A percentile compares a stretch with the other conserved stretches of the same genome.
These are phyloP conservation scores for Bombyx mandarina DNA, from an alignment of 1,140 invertebrate genomes.

Conservation along the genomic window DNA sequence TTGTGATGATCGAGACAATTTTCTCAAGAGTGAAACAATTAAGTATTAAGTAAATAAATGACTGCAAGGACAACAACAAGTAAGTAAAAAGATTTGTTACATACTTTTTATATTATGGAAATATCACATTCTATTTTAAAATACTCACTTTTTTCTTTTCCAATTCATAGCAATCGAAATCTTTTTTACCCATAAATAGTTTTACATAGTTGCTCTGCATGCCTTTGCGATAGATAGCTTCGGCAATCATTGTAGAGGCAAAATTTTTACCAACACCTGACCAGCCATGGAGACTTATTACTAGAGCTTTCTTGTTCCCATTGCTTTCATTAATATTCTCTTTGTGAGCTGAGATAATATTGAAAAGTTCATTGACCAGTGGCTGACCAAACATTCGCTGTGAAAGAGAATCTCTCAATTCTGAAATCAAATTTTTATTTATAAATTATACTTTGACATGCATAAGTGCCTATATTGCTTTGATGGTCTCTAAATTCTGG, in stretches of 20 bases:
- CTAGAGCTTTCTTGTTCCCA: conserved; percentile 76
- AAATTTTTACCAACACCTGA: conserved; percentile 91
- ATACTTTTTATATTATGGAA: background rate
- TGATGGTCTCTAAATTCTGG: too few species aligned
- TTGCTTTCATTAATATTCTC: conserved; percentile 59
- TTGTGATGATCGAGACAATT: background rate
- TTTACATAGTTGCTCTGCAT: conserved; percentile 85
- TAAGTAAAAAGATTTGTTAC: background rate
- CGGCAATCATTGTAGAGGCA: conserved; percentile 85
- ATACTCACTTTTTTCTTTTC: conserved; percentile 42
- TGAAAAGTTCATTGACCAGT: conserved; percentile 72
- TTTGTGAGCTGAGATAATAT: conserved; percentile 69
- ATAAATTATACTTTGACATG: too few species aligned
- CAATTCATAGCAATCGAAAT: conserved; percentile 75
- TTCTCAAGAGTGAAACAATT: background rate
- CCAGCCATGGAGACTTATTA: conserved; percentile 85
- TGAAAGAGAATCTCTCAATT: conserved; percentile 40
- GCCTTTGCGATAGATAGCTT: conserved; percentile 82
- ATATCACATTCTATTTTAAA: background rate
- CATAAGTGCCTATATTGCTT: too few species aligned
- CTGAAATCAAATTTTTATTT: conserved; percentile 25
- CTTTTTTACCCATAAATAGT: conserved; percentile 82
- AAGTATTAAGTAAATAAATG: background rate
- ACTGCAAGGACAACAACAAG: background rate
- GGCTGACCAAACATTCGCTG: conserved; percentile 77